Evolutionary conservation across 2,888 invertebrate genomes (phyloP).

Genomic region (Rotaria socialis): DNA sequence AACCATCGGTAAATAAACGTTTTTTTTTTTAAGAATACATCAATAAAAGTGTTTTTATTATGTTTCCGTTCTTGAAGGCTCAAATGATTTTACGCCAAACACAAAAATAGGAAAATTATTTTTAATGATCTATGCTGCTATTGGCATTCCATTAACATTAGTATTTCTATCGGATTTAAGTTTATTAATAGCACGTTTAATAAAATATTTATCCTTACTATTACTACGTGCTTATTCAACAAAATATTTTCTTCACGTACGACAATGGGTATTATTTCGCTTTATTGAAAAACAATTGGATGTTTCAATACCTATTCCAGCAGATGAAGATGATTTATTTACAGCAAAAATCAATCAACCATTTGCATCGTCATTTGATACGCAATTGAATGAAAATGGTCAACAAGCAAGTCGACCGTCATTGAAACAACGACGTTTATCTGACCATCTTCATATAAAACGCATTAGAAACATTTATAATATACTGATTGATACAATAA

Average conservation of each 20-base stretch:
- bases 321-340: not conserved
- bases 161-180: constrained; percentile 27
- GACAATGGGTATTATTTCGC: not conserved
- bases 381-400: not conserved
- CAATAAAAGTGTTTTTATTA: not conserved
- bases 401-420: not conserved
- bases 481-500: constrained; percentile 13
- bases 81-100: not conserved
- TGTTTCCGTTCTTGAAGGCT: not conserved
- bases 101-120: constrained; percentile 26
- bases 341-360: too few relatives aligned
- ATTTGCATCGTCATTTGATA: not conserved
- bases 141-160: constrained; percentile 31
- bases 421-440: not conserved
- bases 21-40: not conserved
- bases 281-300: not conserved
- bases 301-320: not conserved
- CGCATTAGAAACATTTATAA: not conserved
- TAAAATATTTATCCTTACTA: constrained; percentile 23
- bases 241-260: not conserved
- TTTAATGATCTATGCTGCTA: constrained; percentile 11
- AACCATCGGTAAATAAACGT: constrained; percentile 41
- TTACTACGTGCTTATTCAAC: constrained; percentile 32
- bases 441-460: not conserved
- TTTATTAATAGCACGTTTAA: constrained; percentile 28